A percentile compares a stretch with the other conserved stretches of the same genome.
These are phyloP conservation scores for Ctenoplectra terminalis DNA, from an alignment of 1,140 invertebrate species.

Conservation along the genomic window DNA sequence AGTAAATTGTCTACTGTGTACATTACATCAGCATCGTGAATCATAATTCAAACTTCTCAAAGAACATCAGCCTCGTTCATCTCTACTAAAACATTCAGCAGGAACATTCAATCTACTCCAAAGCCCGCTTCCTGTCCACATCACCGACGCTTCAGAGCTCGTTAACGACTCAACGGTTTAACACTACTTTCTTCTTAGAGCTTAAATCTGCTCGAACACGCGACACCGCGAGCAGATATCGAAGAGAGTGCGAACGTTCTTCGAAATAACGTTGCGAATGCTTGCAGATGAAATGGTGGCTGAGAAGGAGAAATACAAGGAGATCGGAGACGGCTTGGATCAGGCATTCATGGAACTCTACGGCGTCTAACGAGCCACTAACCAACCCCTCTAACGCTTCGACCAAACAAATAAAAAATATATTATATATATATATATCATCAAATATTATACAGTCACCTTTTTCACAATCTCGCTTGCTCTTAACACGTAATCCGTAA, in stretches of 20 bases:
- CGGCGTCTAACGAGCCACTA: conserved; percentile 86
- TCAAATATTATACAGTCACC: conserved; percentile 17
- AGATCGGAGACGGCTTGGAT: conserved; percentile 99
- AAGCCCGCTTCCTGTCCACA: conserved; percentile 22
- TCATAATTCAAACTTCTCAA: background rate
- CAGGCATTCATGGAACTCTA: conserved; percentile 98
- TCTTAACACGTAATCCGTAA: conserved; percentile 68
- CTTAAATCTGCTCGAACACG: conserved; percentile 5
- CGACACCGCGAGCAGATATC: background rate
- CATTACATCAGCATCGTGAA: background rate
- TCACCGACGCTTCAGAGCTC: conserved; percentile 5
- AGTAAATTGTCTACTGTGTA: too few species aligned
- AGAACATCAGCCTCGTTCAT: background rate
- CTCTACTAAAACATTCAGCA: background rate
- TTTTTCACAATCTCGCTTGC: conserved; percentile 72
- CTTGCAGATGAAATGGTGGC: conserved; percentile 98
- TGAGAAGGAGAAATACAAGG: conserved; percentile 99
- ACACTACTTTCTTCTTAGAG: background rate
- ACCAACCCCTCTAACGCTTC: conserved; percentile 73
- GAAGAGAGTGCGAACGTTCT: background rate
- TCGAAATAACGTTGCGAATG: conserved; percentile 66
- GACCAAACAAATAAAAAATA: conserved; percentile 50
- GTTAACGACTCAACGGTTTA: background rate
- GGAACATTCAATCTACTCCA: background rate
- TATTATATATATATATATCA: conserved; percentile 2